A percentile compares a stretch with the other conserved stretches of the same genome.
Evolutionary conservation across 2,797 vertebrate genomes (phyloP).

Genomic region (Rhabdophis nuchalis): DNA sequence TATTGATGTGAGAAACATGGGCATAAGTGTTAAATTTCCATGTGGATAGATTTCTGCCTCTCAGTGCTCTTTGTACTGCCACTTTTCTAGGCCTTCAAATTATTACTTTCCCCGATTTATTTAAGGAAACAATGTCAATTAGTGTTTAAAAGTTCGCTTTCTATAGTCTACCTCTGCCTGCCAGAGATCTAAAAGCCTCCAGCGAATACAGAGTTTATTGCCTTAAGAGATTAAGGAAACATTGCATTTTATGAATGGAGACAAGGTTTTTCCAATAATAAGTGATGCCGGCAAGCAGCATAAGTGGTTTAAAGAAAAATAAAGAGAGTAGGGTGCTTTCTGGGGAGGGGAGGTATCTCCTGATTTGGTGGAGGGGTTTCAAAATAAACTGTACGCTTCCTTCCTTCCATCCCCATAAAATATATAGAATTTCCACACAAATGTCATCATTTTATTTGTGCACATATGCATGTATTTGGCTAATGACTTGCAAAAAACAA

Average conservation of each 20-base stretch:
- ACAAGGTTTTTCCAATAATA: background rate
- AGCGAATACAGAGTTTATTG: background rate
- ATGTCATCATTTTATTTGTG: background rate
- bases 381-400: background rate
- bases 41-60: too few relatives aligned
- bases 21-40: too few relatives aligned
- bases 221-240: background rate
- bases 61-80: too few relatives aligned
- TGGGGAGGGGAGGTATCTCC: background rate
- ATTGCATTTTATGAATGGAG: background rate
- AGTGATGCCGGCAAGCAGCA: background rate
- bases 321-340: background rate
- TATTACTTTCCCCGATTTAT: background rate
- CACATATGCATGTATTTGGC: background rate
- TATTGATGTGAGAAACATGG: too few relatives aligned
- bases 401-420: background rate
- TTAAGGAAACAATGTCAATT: background rate
- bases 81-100: background rate
- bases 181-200: background rate
- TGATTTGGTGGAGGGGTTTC: background rate
- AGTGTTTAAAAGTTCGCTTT: background rate
- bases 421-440: background rate
- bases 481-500: background rate
- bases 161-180: background rate
- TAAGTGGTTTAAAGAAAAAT: background rate